A percentile compares a stretch with the other conserved stretches of the same genome.
These are phyloP conservation scores for Gopherus flavomarginatus DNA, from an alignment of 2,113 vertebrate species.

Conservation along the genomic window DNA sequence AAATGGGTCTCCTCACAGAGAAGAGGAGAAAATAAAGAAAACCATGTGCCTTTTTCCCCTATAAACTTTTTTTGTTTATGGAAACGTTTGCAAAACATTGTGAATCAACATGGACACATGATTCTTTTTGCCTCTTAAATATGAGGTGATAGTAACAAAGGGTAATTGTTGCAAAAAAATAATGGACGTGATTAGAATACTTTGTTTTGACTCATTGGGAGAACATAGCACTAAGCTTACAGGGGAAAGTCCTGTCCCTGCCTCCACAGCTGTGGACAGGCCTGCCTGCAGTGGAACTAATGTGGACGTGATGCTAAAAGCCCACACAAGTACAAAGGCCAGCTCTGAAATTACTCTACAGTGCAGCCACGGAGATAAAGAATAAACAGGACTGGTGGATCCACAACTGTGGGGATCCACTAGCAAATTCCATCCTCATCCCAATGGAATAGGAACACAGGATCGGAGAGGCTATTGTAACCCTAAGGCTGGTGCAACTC, in stretches of 20 bases:
- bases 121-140: neutral
- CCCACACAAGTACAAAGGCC: slow-evolving; percentile 39
- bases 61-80: neutral
- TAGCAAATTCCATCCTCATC: neutral
- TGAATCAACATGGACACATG: neutral
- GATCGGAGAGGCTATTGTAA: neutral
- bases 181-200: accelerated
- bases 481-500: neutral
- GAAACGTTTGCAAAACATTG: slow-evolving; percentile 47
- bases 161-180: neutral
- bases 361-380: neutral
- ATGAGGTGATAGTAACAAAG: neutral
- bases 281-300: slow-evolving; percentile 31
- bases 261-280: neutral
- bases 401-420: neutral
- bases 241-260: neutral
- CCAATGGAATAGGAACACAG: neutral
- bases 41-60: neutral
- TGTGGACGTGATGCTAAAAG: neutral
- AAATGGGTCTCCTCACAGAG: neutral
- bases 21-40: neutral
- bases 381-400: neutral
- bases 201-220: slow-evolving; percentile 15
- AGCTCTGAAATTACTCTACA: slow-evolving; percentile 30
- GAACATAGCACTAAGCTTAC: neutral